Evolutionary conservation across 1,140 invertebrate genomes (phyloP), one percentile per base, ranked within the genome.

Genomic region (Brachionus manjavacas): DNA sequence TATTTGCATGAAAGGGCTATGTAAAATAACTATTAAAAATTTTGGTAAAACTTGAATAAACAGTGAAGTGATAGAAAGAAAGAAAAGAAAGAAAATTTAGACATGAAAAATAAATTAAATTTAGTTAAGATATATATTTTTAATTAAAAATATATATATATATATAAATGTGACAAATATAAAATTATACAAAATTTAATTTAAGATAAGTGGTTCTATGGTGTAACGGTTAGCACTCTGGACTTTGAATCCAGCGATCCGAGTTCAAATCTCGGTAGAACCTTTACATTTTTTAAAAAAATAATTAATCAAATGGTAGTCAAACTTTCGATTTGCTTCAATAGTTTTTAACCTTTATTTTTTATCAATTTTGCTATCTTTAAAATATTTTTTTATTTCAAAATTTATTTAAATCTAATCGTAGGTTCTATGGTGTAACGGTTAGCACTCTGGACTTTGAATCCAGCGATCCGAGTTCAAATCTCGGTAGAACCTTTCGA

Each of bases 141-240:
- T n/a, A n/a, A n/a, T n/a, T n/a, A n/a, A n/a, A n/a, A n/a, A n/a
- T n/a, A n/a, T n/a, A n/a, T n/a, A n/a, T n/a, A n/a, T n/a, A n/a
- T n/a, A n/a, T n/a, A n/a, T n/a, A n/a, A n/a, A n/a, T n/a, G n/a
- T n/a, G n/a, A n/a, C n/a, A n/a, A n/a, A n/a, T n/a, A n/a, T n/a
- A n/a, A n/a, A n/a, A n/a, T n/a, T n/a, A n/a, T n/a, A n/a, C n/a
- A n/a, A n/a, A n/a, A n/a, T n/a, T n/a, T n/a, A 35, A 35, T 14
- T 3, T 16, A 16, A 7, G 16, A 3, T 3, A 14, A 52, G 28
- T 1, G 25, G 72, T 76, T 76, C 72, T 76, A 76, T 76, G 72
- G 72, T 76, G 70, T 74, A 74, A 74, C 70, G 70, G 70, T 74
- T 74, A 74, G 70, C 70, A 74, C 70, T 74, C 70, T 74, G 70